Evolutionary conservation across 2,113 vertebrate genomes (phyloP), one percentile per base, ranked within the genome.

Genomic region (Mormyrus iriodes): DNA sequence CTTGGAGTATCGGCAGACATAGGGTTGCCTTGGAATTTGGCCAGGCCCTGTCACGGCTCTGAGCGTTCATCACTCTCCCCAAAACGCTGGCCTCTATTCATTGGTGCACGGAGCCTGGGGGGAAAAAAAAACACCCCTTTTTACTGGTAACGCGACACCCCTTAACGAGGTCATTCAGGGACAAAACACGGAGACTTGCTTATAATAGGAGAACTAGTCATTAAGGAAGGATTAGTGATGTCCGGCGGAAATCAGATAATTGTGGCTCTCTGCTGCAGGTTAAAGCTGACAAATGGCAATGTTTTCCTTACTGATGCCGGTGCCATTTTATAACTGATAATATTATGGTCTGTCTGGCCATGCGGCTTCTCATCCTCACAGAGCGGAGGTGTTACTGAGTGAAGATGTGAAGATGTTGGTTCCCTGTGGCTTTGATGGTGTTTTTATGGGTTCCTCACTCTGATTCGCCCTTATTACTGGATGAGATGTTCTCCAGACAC

Each of bases 181-280:
- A 19, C 24, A 24, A 61, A 58, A 49, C 69, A 51, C 21, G 39
- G 55, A 86, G 39, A 15, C 35, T 3, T 7, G 24, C 17, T 58
- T 73, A 31, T 92, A 92, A 94, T 93, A 93, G 92, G 90, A 89
- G 19, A 19, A 35, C 69, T 46, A 86, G 49, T 85, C 65, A 90
- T 88, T 46, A 21, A 1, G 0, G 15, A 55, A 85, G 52, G 39
- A 48, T n/a, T 79, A 90, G 85, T 88, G 86, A 88, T 61, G 90
- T 90, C 82, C 82, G 53, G 4, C 17, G 55, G 31, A 90, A 44
- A 53, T 51, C 52, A 58, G 17, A n/a, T 93, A 92, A 93, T 92
- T 92, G 93, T 89, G 89, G 83, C 82, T 89, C 91, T 84, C 90
- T 91, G 8, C 19, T 48, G 24, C 35, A 21, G 82, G 42, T 42